phyloP scores from a whole-genome alignment of 2,113 vertebrate genomes.

The Pseudolaguvia tuberculata region DNA sequence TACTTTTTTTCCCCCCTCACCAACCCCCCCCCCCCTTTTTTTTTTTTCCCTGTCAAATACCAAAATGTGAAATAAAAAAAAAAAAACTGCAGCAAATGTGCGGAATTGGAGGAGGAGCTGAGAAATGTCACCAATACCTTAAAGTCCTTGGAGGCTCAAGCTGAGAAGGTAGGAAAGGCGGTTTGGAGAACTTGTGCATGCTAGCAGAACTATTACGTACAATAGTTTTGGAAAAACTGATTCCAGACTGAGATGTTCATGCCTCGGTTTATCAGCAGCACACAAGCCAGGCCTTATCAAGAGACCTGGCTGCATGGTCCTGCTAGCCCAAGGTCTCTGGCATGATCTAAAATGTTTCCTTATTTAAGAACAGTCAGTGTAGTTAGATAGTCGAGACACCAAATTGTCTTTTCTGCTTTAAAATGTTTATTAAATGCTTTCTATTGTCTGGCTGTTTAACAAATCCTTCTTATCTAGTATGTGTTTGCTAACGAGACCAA shows the following conservation, averaged over 20 bases:
- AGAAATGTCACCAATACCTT: conserved; percentile 92
- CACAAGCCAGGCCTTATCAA: conserved; percentile 12
- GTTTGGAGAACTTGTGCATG: conserved; percentile 32
- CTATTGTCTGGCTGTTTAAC: background rate
- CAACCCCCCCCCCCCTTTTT: background rate
- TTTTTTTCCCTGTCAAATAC: conserved; percentile 19
- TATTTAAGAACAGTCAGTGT: background rate
- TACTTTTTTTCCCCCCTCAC: too few species aligned
- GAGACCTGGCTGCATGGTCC: background rate
- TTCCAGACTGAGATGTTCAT: background rate
- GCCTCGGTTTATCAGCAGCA: background rate
- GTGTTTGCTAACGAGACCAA: background rate
- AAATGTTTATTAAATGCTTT: background rate
- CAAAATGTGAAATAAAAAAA: conserved; percentile 14
- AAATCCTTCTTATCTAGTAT: background rate
- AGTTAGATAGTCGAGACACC: too few species aligned
- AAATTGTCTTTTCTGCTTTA: background rate
- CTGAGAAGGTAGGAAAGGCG: conserved; percentile 85
- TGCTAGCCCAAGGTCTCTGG: background rate
- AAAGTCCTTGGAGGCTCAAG: conserved; percentile 93
- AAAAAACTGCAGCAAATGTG: conserved; percentile 81
- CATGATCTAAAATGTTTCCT: background rate
- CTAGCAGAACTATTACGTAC: background rate
- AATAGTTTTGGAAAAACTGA: background rate
- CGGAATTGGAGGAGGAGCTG: conserved; percentile 90